These are phyloP conservation scores for Agapostemon virescens DNA, from an alignment of 2,888 invertebrate genomes.

Conservation along the genomic window DNA sequence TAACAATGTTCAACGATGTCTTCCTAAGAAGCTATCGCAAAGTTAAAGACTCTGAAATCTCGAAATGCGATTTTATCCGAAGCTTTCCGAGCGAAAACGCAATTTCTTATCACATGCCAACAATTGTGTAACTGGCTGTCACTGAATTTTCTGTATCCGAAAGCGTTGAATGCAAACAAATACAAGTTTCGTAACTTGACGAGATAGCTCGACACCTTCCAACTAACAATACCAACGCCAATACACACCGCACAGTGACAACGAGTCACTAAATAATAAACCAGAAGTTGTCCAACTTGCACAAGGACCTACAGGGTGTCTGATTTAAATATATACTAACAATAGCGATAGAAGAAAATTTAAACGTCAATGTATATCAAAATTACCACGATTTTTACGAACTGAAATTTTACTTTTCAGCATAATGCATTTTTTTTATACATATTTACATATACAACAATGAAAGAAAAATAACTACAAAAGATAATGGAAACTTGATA, in stretches of 20 bases:
- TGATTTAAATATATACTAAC: neutral
- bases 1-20: conserved; percentile 5
- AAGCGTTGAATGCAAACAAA: neutral
- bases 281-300: neutral
- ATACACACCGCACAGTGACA: neutral
- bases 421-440: no score
- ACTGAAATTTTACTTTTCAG: no score
- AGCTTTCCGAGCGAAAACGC: neutral
- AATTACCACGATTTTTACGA: no score
- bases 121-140: neutral
- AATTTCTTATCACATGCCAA: neutral
- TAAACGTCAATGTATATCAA: no score
- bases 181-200: neutral
- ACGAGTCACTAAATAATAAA: neutral
- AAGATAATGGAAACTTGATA: no score
- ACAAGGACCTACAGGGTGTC: neutral
- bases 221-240: neutral
- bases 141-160: neutral
- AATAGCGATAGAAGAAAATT: no score
- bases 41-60: conserved; percentile 19
- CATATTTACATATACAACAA: no score
- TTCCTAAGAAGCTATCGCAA: neutral
- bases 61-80: conserved; percentile 6
- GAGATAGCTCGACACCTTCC: neutral
- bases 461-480: no score